Percentiles rank a stretch among this genome's conserved stretches.
These are phyloP conservation scores for Gambelia wislizenii DNA, from an alignment of 2,797 vertebrate species.

Conservation along the genomic window DNA sequence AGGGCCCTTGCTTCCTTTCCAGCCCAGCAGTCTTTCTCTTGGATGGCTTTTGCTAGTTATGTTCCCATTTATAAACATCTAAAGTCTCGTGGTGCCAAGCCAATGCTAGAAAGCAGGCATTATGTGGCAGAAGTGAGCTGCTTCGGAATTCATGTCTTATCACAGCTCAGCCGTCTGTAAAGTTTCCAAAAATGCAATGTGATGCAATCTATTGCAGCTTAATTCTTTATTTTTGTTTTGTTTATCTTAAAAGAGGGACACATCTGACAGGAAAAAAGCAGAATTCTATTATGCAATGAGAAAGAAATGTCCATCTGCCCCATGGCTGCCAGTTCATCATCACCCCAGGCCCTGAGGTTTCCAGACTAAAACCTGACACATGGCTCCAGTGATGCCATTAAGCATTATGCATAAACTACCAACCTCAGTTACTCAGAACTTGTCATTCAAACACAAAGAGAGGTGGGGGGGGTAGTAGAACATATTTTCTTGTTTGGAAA, in stretches of 20 bases:
- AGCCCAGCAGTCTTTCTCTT: neutral
- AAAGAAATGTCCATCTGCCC: neutral
- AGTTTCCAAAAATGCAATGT: conserved; percentile 27
- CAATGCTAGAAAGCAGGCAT: neutral
- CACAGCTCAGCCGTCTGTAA: conserved; percentile 26
- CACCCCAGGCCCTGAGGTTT: too few relatives aligned
- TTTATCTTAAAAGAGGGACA: neutral
- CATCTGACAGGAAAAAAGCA: conserved; percentile 1
- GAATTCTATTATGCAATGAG: neutral
- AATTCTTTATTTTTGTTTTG: neutral
- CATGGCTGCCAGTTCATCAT: too few relatives aligned
- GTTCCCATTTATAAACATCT: conserved; percentile 6
- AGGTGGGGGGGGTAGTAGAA: too few relatives aligned
- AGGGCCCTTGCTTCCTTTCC: conserved; percentile 6
- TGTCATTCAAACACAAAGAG: too few relatives aligned
- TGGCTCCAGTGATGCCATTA: too few relatives aligned
- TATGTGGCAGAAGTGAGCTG: neutral
- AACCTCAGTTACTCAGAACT: too few relatives aligned
- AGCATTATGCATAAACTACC: too few relatives aligned
- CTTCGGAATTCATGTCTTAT: neutral
- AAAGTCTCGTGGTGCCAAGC: neutral
- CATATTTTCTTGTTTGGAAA: too few relatives aligned
- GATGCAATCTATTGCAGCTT: conserved; percentile 15
- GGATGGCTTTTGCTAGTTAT: conserved; percentile 3
- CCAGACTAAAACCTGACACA: too few relatives aligned